Evolutionary conservation across 1,140 invertebrate genomes (phyloP), one percentile per base, ranked within the genome.

Genomic region (Drosophila kanapiae): DNA sequence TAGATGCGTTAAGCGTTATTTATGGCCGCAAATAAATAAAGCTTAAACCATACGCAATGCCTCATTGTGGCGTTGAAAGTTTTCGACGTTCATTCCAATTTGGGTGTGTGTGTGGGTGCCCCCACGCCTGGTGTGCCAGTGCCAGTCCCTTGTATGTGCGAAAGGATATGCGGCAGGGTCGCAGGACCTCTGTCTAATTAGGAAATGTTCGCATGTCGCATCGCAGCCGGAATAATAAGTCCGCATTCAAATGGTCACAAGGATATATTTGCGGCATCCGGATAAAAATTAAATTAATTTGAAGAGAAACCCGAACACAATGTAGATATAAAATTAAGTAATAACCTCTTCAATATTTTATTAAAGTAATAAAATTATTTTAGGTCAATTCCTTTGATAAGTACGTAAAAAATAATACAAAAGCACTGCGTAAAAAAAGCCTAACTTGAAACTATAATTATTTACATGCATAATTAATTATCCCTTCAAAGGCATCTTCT

Each of bases 1-100:
- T 90, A 90, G 85, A 90, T 90, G 86, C 85, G 85, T 90, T 90
- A 90, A 90, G 85, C 85, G 85, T 90, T 91, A 90, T 90, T 90
- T 90, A 90, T 90, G 86, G 85, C 85, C 85, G 75, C 85, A 90
- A 90, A 90, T 90, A 90, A 90, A 90, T 90, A 90, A 90, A 69
- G 85, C 85, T 90, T 90, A 90, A 85, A 91, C 86, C 85, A 91
- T 84, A 90, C 86, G 82, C 86, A 90, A 91, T 91, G 86, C 81
- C 86, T 90, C 85, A 90, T 90, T 90, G 75, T 78, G 85, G 85
- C 78, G 85, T 90, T 88, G 85, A 90, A 91, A 90, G 82, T 90
- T 91, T 90, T 82, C 79, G 83, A 86, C 83, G 75, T 87, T 86
- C 85, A 86, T 86, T 87, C 83, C 85, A 78, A 86, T 86, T 75